Evolutionary conservation across 2,888 invertebrate genomes (phyloP), one percentile per base, ranked within the genome.

Genomic region (Pilophorus perplexus): DNA sequence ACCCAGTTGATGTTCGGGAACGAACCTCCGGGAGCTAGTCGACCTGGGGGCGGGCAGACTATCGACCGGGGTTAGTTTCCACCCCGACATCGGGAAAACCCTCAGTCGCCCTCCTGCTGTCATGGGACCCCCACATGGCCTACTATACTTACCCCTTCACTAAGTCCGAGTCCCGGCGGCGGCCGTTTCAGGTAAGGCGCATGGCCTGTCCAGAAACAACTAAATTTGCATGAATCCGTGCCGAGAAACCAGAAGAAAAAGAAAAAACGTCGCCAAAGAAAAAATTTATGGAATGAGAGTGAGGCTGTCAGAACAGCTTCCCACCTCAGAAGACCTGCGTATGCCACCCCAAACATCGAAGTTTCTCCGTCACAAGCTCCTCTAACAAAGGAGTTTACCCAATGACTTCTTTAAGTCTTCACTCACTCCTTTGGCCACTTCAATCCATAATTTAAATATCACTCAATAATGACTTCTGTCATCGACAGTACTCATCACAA

Each of bases 41-140:
- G 16, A 22, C n/a, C n/a, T n/a, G 50, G 22, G 37, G 38, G 55
- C 37, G 55, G 55, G 55, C 37, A n/a, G 55, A 55, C 44, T 62
- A 62, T 62, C 62, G 62, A 62, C 62, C 62, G 22, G 59, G 55
- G 62, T 37, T 44, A 25, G 37, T 23, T 44, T 33, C 55, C 27
- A 52, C 52, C 37, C 50, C 52, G 20, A 27, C 55, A 65, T 23
- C 50, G 50, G 42, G 52, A 55, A 44, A 44, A 28, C 14, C 48
- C 55, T 66, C 52, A 62, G 62, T 62, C 25, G 25, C 44, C 25
- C 48, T 62, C 46, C 33, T 37, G 62, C 62, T 62, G 64, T 57
- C 66, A 66, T 66, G 66, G 66, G 57, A 66, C 48, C 66, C 48
- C 50, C 66, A 66, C 66, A 66, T 66, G 66, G 66, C 66, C 50